Evolutionary conservation across 2,888 invertebrate species (phyloP).

Genomic region (Andrena camellia): DNA sequence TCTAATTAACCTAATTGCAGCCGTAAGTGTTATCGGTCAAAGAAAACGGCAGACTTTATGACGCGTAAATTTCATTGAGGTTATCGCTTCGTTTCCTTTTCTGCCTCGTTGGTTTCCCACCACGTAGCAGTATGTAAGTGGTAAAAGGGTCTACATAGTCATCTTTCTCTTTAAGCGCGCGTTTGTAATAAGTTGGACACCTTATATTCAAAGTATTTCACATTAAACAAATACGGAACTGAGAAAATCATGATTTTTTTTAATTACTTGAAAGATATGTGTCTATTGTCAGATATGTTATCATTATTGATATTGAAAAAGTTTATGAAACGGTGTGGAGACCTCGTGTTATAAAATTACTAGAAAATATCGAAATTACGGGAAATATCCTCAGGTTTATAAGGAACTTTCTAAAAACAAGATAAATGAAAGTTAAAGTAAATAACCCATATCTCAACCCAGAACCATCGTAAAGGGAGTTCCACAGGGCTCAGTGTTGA

Average conservation of each 20-base stretch:
- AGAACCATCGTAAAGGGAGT: background rate
- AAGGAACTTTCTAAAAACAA: background rate
- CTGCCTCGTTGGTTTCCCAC: constrained; percentile 1
- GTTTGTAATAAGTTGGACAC: background rate
- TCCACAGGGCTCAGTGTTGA: background rate
- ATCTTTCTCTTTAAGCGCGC: background rate
- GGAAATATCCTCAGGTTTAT: background rate
- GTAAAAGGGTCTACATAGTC: background rate
- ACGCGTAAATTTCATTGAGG: constrained; percentile 37
- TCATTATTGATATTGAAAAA: background rate
- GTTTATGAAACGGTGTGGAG: background rate
- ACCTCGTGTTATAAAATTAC: background rate
- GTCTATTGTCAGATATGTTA: no score
- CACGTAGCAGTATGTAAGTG: background rate
- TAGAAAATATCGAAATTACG: background rate
- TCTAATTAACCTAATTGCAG: constrained; percentile 70
- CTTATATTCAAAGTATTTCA: background rate
- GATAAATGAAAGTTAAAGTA: background rate
- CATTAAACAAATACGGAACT: no score
- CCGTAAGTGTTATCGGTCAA: constrained; percentile 54
- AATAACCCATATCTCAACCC: background rate
- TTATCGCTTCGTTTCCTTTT: constrained; percentile 40
- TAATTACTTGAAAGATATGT: no score
- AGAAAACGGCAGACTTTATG: constrained; percentile 45
- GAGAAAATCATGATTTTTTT: no score